phyloP scores from a whole-genome alignment of 2,888 invertebrate species.

The Drosophila recens region DNA sequence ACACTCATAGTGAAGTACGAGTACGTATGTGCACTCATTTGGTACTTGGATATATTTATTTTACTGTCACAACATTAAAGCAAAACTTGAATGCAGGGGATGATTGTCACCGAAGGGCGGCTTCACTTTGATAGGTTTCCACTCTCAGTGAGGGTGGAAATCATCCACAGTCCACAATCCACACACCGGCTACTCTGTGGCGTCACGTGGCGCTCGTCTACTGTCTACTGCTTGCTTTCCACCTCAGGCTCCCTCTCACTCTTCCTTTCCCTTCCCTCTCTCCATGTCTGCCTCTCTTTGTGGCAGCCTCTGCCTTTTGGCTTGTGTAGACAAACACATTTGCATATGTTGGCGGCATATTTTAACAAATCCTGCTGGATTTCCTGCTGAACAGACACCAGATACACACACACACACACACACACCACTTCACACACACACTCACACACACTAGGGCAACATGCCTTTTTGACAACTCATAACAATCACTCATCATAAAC shows the following conservation, averaged over 20 bases:
- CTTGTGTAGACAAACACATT: constrained; percentile 73
- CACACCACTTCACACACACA: constrained; percentile 15
- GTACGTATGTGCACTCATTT: constrained; percentile 35
- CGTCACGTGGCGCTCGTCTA: constrained; percentile 65
- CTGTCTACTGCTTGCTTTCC: constrained; percentile 20
- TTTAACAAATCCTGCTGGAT: constrained; percentile 78
- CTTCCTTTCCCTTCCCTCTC: no score
- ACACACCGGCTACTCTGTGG: constrained; percentile 18
- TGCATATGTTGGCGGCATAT: constrained; percentile 81
- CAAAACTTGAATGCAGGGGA: constrained; percentile 65
- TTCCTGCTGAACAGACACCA: constrained; percentile 63
- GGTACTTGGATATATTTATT: constrained; percentile 77
- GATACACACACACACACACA: constrained; percentile 27
- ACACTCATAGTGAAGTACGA: constrained; percentile 16
- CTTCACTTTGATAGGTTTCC: constrained; percentile 62
- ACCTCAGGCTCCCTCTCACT: constrained; percentile 3
- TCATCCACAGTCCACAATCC: constrained; percentile 21
- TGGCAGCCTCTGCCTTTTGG: constrained; percentile 35
- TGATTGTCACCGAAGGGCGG: constrained; percentile 66
- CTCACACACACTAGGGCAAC: constrained; percentile 55
- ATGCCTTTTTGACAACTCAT: constrained; percentile 82
- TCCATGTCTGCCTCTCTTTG: constrained; percentile 6
- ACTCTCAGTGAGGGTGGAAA: constrained; percentile 61
- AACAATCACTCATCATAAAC: constrained; percentile 82
- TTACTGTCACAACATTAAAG: constrained; percentile 81